Conservation (phyloP, 2,113 vertebrate species). For the Phrynosoma platyrhinos region DNA sequence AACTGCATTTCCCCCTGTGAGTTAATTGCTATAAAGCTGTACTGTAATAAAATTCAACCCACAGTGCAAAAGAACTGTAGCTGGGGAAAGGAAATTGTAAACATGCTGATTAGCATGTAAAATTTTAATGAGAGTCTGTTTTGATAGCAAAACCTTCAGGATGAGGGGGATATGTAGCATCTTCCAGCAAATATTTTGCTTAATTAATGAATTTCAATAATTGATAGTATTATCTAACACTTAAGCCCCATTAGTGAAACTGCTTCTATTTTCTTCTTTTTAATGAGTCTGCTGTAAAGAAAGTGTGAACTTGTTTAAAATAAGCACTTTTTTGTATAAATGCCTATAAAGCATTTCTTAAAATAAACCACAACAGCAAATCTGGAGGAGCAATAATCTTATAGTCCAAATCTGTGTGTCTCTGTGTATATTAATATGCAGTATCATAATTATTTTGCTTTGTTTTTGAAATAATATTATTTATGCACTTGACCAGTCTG, state of each 20-base stretch:
- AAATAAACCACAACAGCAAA: not conserved
- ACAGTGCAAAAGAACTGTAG: slow-evolving; percentile 63
- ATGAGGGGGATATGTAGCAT: slow-evolving; percentile 60
- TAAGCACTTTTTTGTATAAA: slow-evolving; percentile 26
- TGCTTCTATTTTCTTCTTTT: slow-evolving; percentile 57
- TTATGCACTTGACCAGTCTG: not conserved
- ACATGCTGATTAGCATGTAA: slow-evolving; percentile 76
- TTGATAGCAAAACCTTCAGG: slow-evolving; percentile 74
- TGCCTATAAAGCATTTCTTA: slow-evolving; percentile 29
- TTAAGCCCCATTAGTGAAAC: slow-evolving; percentile 66
- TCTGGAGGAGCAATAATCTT: not conserved
- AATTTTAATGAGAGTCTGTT: slow-evolving; percentile 75
- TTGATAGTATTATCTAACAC: slow-evolving; percentile 65
- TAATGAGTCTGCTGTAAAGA: slow-evolving; percentile 58
- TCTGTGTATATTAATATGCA: not conserved
- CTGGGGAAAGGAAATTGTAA: slow-evolving; percentile 73
- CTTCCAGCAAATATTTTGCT: slow-evolving; percentile 75
- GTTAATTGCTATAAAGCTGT: slow-evolving; percentile 77
- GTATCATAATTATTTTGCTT: not conserved
- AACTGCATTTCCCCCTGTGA: slow-evolving; percentile 71
- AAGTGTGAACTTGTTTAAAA: slow-evolving; percentile 55
- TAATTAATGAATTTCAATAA: slow-evolving; percentile 78
- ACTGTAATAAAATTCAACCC: slow-evolving; percentile 72
- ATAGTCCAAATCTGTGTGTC: slow-evolving; percentile 3
- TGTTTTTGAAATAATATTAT: not conserved